Conservation (phyloP, 2,888 invertebrate genomes). For the Zhengitettix transpicula region DNA sequence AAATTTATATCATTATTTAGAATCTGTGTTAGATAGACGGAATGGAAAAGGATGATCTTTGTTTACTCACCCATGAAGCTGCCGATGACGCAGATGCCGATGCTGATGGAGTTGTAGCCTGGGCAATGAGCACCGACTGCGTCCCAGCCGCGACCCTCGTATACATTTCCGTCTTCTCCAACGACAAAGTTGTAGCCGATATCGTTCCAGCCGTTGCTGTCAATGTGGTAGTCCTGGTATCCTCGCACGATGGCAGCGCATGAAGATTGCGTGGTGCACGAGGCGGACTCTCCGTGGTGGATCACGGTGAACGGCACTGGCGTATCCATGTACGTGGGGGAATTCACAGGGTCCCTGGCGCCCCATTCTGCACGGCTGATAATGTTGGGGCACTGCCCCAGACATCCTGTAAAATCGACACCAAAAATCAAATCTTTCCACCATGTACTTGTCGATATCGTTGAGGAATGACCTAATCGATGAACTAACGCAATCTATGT, state of each 20-base stretch:
- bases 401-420: background rate
- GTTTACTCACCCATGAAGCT: conserved; percentile 26
- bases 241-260: conserved; percentile 22
- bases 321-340: conserved; percentile 8
- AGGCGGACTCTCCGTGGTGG: conserved; percentile 24
- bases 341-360: conserved; percentile 19
- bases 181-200: conserved; percentile 31
- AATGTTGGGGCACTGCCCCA: conserved; percentile 32
- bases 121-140: conserved; percentile 26
- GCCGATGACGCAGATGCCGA: conserved; percentile 27
- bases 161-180: conserved; percentile 31
- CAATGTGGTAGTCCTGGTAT: conserved; percentile 25
- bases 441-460: no score
- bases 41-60: no score
- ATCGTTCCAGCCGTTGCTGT: conserved; percentile 24
- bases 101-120: conserved; percentile 26
- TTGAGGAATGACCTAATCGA: no score
- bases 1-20: no score
- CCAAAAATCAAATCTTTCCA: no score
- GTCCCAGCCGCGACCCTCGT: conserved; percentile 29
- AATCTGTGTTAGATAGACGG: no score
- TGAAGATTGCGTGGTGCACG: conserved; percentile 18
- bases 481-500: no score
- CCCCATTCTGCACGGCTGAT: conserved; percentile 41
- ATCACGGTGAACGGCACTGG: conserved; percentile 24